Evolutionary conservation across 37 sponge, comb jelly and placozoan genomes (phyloP), one percentile per base, ranked within the genome.

Genomic region (Oopsacas minuta): DNA sequence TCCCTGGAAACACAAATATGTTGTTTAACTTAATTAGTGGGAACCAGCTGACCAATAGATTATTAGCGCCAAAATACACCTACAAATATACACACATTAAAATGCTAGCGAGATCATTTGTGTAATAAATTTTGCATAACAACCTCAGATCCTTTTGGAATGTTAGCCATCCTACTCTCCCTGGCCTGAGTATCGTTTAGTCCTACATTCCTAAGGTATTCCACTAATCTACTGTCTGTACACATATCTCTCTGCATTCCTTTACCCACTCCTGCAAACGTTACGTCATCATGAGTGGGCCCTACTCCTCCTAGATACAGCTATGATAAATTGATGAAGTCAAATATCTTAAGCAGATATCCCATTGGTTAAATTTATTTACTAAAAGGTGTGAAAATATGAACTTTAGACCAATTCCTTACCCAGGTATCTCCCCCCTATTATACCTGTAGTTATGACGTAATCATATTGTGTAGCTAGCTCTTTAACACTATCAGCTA

Each of bases 201-300:
- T 3, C 75, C 75, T 34, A 20, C 32, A 7, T 12, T 61, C 30
- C 75, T 3, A 25, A 61, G 37, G 39, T 82, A 82, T 7, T 10
- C 83, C 34, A 10, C n/a, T 10, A 38, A 7, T 17, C 36, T 1
- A 10, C 30, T 39, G 85, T 52, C 23, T 53, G 85, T 12, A 7
- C 30, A 34, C 75, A 61, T 5, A 5, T 37, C 37, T 37, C 37
- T 82, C 36, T 15, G 22, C 37, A 82, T 7, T 8, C 83, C 38
- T 1, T 38, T 10, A 5, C 38, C 34, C 85, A 35, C 39, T 88
- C 95, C 95, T 85, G 90, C 91, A 52, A 94, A 52, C 23, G 95
- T 94, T 85, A 94, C 89, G 86, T 94, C 95, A 90, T 94, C 95
- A 53, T 92, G 92, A 25, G 95, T 94, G 0, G 92, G 92, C 36